A percentile compares a stretch with the other conserved stretches of the same genome.
These are phyloP conservation scores for Zapornia atra DNA, from an alignment of 2,113 vertebrate genomes.

Conservation along the genomic window DNA sequence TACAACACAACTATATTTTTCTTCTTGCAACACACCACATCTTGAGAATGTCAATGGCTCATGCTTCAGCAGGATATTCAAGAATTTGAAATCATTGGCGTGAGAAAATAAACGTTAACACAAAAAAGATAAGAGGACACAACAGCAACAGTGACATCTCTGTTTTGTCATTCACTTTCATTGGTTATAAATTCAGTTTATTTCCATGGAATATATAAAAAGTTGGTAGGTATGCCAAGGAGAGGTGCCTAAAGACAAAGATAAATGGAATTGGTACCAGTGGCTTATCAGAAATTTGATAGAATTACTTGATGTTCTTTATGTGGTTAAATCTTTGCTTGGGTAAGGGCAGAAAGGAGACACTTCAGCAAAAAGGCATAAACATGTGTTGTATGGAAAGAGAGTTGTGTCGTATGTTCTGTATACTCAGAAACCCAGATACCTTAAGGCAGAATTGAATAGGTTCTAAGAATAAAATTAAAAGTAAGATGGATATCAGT, in stretches of 20 bases:
- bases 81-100: background rate
- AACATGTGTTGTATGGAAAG: background rate
- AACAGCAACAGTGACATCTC: background rate
- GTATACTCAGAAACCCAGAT: background rate
- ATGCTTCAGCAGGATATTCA: background rate
- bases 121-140: background rate
- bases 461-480: background rate
- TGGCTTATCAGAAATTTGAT: background rate
- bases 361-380: background rate
- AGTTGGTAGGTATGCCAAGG: background rate
- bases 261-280: background rate
- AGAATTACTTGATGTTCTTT: background rate
- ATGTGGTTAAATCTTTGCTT: background rate
- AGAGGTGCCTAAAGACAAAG: background rate
- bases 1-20: background rate
- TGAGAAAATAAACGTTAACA: background rate
- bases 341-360: background rate
- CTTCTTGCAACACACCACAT: background rate
- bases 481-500: background rate
- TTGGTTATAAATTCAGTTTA: background rate
- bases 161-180: background rate
- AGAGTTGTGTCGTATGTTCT: background rate
- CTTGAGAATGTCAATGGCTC: background rate
- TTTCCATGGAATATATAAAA: background rate
- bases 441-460: background rate